Base-by-base conservation (phyloP, 2,888 invertebrate genomes). In the Azorinus chamasolen region DNA sequence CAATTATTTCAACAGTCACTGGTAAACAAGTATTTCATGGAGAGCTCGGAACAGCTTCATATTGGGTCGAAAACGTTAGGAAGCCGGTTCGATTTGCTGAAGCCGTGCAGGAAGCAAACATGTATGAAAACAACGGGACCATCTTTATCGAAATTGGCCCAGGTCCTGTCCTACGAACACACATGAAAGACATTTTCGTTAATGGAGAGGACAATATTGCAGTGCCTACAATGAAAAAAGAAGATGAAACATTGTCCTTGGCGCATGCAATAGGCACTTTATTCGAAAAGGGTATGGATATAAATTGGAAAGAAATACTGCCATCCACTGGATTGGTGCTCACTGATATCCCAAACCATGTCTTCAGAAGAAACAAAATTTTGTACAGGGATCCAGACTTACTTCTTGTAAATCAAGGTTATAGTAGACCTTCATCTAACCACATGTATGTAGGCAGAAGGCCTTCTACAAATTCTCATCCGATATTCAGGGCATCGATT, bases 131-230 rank as follows among this genome's bases (percentile, higher is more conserved):
- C 16, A 63, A 61, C 3, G 59, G 54, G 14, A 84, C 81, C 20
- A 65, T 87, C 16, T 81, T 83, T 58, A 41, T 88, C 20, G 88
- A 88, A 68, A 85, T 88, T 18, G 87, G 88, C 5, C 87, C 87
- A 24, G 78, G 65, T 25, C 84, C 88, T 0, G 85, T 87, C 24
- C 55, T 88, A 27, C 41, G 72, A 10, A 71, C 82, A 5, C 83
- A 86, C 48, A 22, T 84, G 0, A 46, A 24, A 5, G 78, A 85
- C 24, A 80, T 83, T 4, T 48, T 73, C 41, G 20, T n/a, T 1
- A 54, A 69, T n/a, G 25, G 18, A 24, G 20, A 46, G n/a, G 18
- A 51, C 14, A 41, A 25, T 14, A 41, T 18, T 32, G 25, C 27
- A 2, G 41, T 74, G 8, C 55, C 74, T 39, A 62, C 74, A 1